Evolutionary conservation across 2,888 invertebrate species (phyloP), one percentile per base, ranked within the genome.

Genomic region (Abrostola triplasia): DNA sequence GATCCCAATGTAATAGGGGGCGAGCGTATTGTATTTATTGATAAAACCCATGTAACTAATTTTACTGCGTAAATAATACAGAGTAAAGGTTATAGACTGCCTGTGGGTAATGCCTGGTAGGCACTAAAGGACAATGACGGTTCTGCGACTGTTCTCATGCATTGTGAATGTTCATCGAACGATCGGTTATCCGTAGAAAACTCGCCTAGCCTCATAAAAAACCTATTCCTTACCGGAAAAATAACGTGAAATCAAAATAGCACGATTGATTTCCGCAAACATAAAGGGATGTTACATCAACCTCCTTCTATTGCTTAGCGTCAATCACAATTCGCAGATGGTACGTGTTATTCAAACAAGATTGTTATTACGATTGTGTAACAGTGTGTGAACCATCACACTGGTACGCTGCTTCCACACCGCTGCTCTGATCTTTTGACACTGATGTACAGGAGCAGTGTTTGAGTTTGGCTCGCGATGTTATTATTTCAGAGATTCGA

Each of bases 261-360:
- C 13, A 0, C 24, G 44, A 9, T 24, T 24, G 13, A 47, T 13
- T 47, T 55, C 11, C 44, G n/a, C 12, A 55, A 37, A 48, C 48
- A 24, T 44, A 57, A 57, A 36, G 40, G 10, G 10, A 44, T 56
- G 11, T 50, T 58, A 41, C 58, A 42, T 58, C 50, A 58, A 13
- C 13, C 36, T 36, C 24, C 36, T 37, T 47, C 38, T 11, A 52
- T 55, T 47, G 55, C 56, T 54, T 35, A 40, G 48, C 42, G 35
- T 64, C 47, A 5, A 36, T 38, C 55, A 66, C n/a, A 52, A 50
- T 47, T 41, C n/a, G 12, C 70, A 70, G 62, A 73, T 73, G 73
- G 54, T 36, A 10, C 24, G 8, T 73, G 59, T 74, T 74, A 64
- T 70, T 56, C 52, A 59, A 72, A 72, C 70, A 70, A 52, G 0